A percentile compares a stretch with the other conserved stretches of the same genome.
phyloP scores from a whole-genome alignment of 2,113 vertebrate genomes.

The Syngnathus scovelli region DNA sequence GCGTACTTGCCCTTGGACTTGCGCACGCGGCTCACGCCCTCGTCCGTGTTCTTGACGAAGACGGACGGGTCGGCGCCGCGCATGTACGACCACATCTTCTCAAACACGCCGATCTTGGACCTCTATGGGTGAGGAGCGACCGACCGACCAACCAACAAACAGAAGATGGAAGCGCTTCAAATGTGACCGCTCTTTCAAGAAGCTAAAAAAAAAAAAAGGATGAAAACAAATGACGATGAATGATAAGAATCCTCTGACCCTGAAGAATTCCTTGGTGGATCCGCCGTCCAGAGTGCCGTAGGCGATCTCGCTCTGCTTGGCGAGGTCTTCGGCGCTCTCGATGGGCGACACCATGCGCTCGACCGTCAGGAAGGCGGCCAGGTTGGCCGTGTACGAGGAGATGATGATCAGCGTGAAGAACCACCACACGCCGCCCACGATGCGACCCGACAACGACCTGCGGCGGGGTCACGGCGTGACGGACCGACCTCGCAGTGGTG shows the following conservation, averaged over 20 bases:
- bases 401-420: slow-evolving; percentile 99
- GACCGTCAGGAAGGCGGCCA: slow-evolving; percentile 96
- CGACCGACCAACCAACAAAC: background rate
- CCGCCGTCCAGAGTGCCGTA: slow-evolving; percentile 93
- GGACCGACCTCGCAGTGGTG: background rate
- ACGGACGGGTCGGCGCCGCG: slow-evolving; percentile 89
- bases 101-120: slow-evolving; percentile 96
- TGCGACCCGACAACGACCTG: slow-evolving; percentile 72
- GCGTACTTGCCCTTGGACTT: slow-evolving; percentile 98
- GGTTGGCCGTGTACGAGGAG: slow-evolving; percentile 96
- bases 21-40: slow-evolving; percentile 87
- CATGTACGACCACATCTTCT: slow-evolving; percentile 99
- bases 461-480: background rate
- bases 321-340: slow-evolving; percentile 92
- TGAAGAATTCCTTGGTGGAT: slow-evolving; percentile 97
- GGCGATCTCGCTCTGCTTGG: slow-evolving; percentile 96
- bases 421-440: slow-evolving; percentile 99
- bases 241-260: slow-evolving; percentile 68
- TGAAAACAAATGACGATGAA: too few relatives aligned
- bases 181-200: too few relatives aligned
- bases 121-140: slow-evolving; percentile 61
- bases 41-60: slow-evolving; percentile 90
- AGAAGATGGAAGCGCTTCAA: background rate
- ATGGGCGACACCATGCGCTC: slow-evolving; percentile 98
- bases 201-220: too few relatives aligned